A percentile compares a stretch with the other conserved stretches of the same genome.
Evolutionary conservation across 2,113 vertebrate species (phyloP).

Genomic region (Poeciliopsis retropinna): DNA sequence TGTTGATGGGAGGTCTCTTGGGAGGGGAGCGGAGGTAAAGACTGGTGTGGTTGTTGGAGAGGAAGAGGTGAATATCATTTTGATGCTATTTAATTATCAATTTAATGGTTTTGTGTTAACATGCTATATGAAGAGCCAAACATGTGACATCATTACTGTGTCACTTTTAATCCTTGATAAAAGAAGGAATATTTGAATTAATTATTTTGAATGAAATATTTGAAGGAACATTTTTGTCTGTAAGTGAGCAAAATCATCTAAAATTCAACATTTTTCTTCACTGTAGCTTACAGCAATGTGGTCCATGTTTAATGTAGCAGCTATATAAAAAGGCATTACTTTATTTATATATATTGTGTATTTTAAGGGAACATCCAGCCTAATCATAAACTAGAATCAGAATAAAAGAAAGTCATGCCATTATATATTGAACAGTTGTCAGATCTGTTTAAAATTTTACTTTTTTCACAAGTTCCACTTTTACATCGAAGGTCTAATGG

Average conservation of each 20-base stretch:
- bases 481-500: slow-evolving; percentile 50
- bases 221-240: no score
- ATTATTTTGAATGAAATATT: no score
- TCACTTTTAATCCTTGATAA: no score
- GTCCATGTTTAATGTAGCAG: background rate
- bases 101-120: no score
- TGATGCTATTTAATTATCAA: no score
- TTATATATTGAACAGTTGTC: background rate
- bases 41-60: slow-evolving; percentile 77
- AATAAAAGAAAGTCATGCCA: background rate
- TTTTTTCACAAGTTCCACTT: slow-evolving; percentile 1
- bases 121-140: no score
- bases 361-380: background rate
- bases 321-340: background rate
- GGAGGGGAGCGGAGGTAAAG: slow-evolving; percentile 74
- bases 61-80: slow-evolving; percentile 31
- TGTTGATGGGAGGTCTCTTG: slow-evolving; percentile 65
- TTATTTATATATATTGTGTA: background rate
- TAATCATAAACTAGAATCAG: background rate
- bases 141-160: no score
- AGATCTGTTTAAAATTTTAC: background rate
- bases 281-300: no score
- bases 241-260: no score
- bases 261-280: no score
- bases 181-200: no score